A percentile compares a stretch with the other conserved stretches of the same genome.
Conservation (phyloP, 2,888 invertebrate species). For the Cephus pygmeus region DNA sequence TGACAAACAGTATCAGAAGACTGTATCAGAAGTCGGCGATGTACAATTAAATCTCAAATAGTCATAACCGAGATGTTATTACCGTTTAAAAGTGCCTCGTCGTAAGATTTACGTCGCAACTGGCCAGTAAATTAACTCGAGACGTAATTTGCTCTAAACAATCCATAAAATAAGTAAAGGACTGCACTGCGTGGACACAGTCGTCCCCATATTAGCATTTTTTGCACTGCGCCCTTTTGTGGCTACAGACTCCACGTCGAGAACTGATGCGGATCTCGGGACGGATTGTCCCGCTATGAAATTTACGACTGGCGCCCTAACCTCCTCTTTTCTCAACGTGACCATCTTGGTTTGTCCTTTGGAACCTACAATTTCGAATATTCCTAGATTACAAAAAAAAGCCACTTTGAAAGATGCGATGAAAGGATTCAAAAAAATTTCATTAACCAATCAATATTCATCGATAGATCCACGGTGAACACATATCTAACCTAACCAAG, state of each 20-base stretch:
- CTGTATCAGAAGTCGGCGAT: not conserved
- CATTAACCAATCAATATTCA: not conserved
- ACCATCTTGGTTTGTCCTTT: not conserved
- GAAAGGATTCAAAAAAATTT: not conserved
- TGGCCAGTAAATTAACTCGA: slow-evolving; percentile 38
- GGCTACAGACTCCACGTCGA: slow-evolving; percentile 14
- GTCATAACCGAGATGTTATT: slow-evolving; percentile 37
- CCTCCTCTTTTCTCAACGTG: not conserved
- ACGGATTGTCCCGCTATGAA: slow-evolving; percentile 22
- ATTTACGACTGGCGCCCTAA: slow-evolving; percentile 28
- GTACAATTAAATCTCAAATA: slow-evolving; percentile 25
- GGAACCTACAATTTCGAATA: not conserved
- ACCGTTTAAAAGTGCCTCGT: slow-evolving; percentile 36
- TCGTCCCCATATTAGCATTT: slow-evolving; percentile 21
- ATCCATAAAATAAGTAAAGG: slow-evolving; percentile 34
- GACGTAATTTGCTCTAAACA: slow-evolving; percentile 32
- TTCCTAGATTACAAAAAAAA: not conserved
- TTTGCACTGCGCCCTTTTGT: slow-evolving; percentile 22
- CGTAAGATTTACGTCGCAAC: slow-evolving; percentile 37
- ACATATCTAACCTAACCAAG: not conserved
- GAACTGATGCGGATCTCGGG: slow-evolving; percentile 11
- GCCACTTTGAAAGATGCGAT: not conserved
- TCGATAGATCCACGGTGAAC: not conserved
- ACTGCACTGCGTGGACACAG: slow-evolving; percentile 15
- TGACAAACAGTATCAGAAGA: not conserved